phyloP scores from a whole-genome alignment of 2,113 vertebrate genomes.

The Oreocharis arfaki region DNA sequence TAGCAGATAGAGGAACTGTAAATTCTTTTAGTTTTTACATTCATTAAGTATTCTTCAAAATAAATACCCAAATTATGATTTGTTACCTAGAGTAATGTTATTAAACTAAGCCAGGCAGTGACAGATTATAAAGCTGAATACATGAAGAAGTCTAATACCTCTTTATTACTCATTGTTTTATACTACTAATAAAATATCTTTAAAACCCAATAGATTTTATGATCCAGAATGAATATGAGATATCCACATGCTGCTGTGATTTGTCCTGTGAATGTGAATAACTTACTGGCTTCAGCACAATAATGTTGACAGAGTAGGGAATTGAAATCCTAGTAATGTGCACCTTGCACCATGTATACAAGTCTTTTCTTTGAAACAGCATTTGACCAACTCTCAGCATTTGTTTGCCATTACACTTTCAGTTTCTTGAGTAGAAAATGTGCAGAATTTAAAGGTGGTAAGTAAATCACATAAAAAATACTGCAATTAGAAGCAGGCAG shows the following conservation, averaged over 20 bases:
- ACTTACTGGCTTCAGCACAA: background rate
- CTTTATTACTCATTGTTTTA: background rate
- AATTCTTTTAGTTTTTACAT: background rate
- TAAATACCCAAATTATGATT: background rate
- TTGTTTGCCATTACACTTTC: background rate
- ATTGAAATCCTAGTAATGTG: background rate
- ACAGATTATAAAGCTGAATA: background rate
- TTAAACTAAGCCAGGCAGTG: background rate
- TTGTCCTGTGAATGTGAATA: background rate
- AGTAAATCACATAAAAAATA: background rate
- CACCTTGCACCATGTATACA: background rate
- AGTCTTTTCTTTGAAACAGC: background rate
- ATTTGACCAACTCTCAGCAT: background rate
- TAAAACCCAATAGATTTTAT: background rate
- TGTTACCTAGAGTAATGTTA: background rate
- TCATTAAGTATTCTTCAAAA: background rate
- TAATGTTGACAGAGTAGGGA: background rate
- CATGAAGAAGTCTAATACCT: background rate
- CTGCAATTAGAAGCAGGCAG: background rate
- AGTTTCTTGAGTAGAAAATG: background rate
- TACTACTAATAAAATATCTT: background rate
- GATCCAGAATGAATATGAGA: background rate
- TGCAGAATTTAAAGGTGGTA: background rate
- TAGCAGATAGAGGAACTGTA: background rate
- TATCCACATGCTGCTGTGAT: background rate